Conservation (phyloP, 1,140 invertebrate genomes). For the Branchinecta lindahli region DNA sequence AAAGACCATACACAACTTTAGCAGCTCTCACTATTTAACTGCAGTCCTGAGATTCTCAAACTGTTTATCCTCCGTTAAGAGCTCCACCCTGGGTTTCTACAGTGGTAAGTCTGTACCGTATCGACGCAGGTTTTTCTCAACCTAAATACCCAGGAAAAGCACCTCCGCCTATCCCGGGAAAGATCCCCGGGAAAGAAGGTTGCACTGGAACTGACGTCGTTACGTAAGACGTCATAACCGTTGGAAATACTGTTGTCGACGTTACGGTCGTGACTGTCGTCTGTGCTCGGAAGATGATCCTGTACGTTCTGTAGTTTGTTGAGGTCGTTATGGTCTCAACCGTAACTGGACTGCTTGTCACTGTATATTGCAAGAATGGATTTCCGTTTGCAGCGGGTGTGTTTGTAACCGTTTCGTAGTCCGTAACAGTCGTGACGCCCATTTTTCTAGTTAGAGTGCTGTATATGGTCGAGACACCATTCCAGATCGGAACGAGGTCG, state of each 20-base stretch:
- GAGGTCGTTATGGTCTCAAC: slow-evolving; percentile 59
- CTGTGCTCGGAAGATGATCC: slow-evolving; percentile 71
- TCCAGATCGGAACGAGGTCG: slow-evolving; percentile 57
- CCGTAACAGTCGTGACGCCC: slow-evolving; percentile 48
- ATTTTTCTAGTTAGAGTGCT: slow-evolving; percentile 58
- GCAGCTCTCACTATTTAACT: too few relatives aligned
- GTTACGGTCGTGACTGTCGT: slow-evolving; percentile 71
- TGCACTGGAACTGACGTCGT: slow-evolving; percentile 57
- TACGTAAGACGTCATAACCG: slow-evolving; percentile 59
- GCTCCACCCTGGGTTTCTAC: too few relatives aligned
- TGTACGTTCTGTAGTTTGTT: slow-evolving; percentile 62
- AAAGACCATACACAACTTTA: too few relatives aligned
- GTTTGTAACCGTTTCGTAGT: slow-evolving; percentile 54
- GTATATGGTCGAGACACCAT: slow-evolving; percentile 50
- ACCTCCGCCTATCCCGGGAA: slow-evolving; percentile 40
- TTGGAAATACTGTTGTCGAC: slow-evolving; percentile 66
- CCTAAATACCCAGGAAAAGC: slow-evolving; percentile 40
- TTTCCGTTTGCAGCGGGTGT: slow-evolving; percentile 37
- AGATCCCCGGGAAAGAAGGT: slow-evolving; percentile 49
- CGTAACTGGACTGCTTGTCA: slow-evolving; percentile 63
- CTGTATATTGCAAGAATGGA: slow-evolving; percentile 46
- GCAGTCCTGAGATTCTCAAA: too few relatives aligned
- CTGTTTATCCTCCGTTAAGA: too few relatives aligned
- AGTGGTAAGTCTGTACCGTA: too few relatives aligned
- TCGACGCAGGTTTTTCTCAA: slow-evolving; percentile 25